Evolutionary conservation across 1,140 invertebrate species (phyloP).

Genomic region (Camponotus floridanus): DNA sequence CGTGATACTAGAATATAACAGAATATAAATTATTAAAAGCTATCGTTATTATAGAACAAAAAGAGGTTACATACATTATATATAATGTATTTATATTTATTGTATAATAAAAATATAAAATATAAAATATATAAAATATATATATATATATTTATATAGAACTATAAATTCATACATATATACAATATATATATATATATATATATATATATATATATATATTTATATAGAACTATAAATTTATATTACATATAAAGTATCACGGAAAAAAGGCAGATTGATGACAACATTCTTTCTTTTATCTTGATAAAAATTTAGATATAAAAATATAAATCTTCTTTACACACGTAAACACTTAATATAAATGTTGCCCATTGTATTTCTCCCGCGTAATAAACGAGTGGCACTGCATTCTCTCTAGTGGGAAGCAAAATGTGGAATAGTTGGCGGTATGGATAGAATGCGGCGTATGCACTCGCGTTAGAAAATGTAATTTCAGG

Average conservation of each 20-base stretch:
- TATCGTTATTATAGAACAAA: too few species aligned
- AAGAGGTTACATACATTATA: too few species aligned
- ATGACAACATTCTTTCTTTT: not conserved
- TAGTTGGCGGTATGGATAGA: slow-evolving; percentile 27
- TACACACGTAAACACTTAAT: not conserved
- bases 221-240: too few species aligned
- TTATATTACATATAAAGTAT: not conserved
- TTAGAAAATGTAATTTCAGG: slow-evolving; percentile 42
- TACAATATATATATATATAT: too few species aligned
- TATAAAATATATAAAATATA: not conserved
- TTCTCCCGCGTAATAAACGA: not conserved
- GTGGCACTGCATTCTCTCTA: not conserved
- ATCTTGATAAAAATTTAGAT: not conserved
- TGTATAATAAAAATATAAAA: too few species aligned
- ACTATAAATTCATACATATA: not conserved
- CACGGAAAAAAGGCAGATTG: not conserved
- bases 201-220: too few species aligned
- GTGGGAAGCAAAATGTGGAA: slow-evolving; percentile 8
- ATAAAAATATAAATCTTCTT: not conserved
- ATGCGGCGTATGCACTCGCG: slow-evolving; percentile 3
- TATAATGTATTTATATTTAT: too few species aligned
- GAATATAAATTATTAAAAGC: not conserved
- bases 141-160: too few species aligned
- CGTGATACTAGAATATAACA: not conserved
- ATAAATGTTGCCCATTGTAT: not conserved